These are phyloP conservation scores for Archaeoteleia sp. DNA, from an alignment of 2,888 invertebrate genomes.

Conservation along the genomic window DNA sequence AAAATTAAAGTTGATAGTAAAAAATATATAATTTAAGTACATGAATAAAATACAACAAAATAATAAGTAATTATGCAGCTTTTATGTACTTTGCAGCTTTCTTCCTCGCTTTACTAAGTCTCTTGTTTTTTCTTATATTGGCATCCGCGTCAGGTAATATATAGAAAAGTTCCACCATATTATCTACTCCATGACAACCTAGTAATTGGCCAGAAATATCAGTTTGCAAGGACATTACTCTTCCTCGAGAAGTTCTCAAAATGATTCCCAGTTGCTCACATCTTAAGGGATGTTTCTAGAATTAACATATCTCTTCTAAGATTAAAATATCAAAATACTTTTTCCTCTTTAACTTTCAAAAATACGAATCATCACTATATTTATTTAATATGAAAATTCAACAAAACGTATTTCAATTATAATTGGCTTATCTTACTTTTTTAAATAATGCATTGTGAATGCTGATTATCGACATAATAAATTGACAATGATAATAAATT, in stretches of 20 bases:
- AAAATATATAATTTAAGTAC: slow-evolving; percentile 1
- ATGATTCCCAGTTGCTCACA: slow-evolving; percentile 88
- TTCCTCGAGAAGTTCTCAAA: slow-evolving; percentile 85
- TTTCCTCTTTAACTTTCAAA: no score
- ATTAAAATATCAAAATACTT: no score
- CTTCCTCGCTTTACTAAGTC: slow-evolving; percentile 84
- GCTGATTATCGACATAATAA: no score
- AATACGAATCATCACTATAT: not conserved
- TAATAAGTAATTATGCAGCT: no score
- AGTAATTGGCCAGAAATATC: slow-evolving; percentile 85
- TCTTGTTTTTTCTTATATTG: slow-evolving; percentile 82
- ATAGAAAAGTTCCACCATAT: slow-evolving; percentile 87
- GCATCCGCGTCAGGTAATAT: slow-evolving; percentile 87
- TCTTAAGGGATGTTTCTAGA: slow-evolving; percentile 80
- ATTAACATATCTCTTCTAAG: not conserved
- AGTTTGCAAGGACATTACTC: slow-evolving; percentile 84
- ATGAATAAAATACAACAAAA: not conserved
- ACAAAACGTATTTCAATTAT: no score
- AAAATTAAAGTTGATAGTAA: no score
- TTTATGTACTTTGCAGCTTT: slow-evolving; percentile 72
- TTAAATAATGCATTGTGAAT: no score
- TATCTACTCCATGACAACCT: slow-evolving; percentile 89
- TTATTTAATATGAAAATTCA: not conserved
- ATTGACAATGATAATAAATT: no score
- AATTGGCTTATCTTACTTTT: no score